phyloP scores from a whole-genome alignment of 2,888 invertebrate species.

The Tetragonisca angustula region DNA sequence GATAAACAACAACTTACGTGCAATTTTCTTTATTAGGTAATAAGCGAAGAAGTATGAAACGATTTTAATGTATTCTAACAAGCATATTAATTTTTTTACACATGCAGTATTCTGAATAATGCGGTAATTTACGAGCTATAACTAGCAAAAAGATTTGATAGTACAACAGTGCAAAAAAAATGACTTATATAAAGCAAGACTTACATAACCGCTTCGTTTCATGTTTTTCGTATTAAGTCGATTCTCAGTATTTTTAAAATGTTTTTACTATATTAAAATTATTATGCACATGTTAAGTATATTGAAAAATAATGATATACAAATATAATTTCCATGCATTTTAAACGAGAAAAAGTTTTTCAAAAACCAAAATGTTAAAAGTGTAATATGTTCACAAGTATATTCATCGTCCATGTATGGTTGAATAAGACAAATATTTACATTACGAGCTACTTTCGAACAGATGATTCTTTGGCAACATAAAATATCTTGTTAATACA shows the following conservation, averaged over 20 bases:
- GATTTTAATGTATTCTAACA: background rate
- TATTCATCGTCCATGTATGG: slow-evolving; percentile 51
- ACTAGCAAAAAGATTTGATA: slow-evolving; percentile 5
- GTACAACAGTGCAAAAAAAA: background rate
- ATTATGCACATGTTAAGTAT: background rate
- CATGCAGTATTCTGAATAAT: slow-evolving; percentile 6
- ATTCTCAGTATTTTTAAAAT: background rate
- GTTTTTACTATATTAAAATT: background rate
- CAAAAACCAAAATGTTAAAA: slow-evolving; percentile 17
- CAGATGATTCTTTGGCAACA: slow-evolving; percentile 38
- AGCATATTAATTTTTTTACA: background rate
- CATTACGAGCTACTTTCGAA: slow-evolving; percentile 64
- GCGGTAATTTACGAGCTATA: background rate
- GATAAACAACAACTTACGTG: background rate
- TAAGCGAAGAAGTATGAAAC: background rate
- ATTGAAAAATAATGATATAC: background rate
- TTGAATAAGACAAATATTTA: slow-evolving; percentile 72
- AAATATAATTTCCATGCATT: background rate
- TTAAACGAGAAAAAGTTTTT: background rate
- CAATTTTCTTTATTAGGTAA: background rate
- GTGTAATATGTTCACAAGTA: slow-evolving; percentile 42
- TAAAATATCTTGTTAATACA: slow-evolving; percentile 36
- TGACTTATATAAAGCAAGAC: background rate
- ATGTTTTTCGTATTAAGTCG: background rate
- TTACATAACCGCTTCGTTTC: background rate